Percentiles rank a stretch among this genome's conserved stretches.
Conservation (phyloP, 2,113 vertebrate species). For the Seriola quinqueradiata region DNA sequence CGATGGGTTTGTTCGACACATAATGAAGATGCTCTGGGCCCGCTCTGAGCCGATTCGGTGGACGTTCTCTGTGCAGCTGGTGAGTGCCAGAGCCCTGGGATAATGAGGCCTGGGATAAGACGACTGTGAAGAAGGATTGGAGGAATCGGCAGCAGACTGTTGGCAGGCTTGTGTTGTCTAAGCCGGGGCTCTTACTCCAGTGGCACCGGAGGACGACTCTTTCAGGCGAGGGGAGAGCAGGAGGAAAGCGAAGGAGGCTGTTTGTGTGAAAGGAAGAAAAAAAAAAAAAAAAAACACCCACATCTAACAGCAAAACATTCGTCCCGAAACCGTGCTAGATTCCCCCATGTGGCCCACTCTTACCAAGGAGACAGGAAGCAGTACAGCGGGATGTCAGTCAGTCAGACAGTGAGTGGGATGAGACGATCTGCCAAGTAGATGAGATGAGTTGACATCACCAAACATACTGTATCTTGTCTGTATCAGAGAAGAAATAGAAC, state of each 20-base stretch:
- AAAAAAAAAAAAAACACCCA: conserved; percentile 39
- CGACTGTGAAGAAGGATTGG: conserved; percentile 59
- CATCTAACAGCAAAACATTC: conserved; percentile 34
- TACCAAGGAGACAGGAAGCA: conserved; percentile 45
- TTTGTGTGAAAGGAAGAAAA: conserved; percentile 35
- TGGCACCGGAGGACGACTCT: conserved; percentile 45
- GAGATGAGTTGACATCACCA: conserved; percentile 52
- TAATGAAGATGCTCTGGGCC: conserved; percentile 50
- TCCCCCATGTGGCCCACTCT: conserved; percentile 33
- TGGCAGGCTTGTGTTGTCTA: conserved; percentile 68
- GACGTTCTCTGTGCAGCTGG: conserved; percentile 48
- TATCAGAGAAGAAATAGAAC: conserved; percentile 46
- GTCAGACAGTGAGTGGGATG: conserved; percentile 61
- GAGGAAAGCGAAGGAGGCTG: conserved; percentile 2
- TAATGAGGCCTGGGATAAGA: conserved; percentile 70
- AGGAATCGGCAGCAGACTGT: conserved; percentile 64
- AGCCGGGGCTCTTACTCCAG: conserved; percentile 53
- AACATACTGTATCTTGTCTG: conserved; percentile 54
- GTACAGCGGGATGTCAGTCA: conserved; percentile 58
- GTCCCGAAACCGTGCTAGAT: conserved; percentile 26
- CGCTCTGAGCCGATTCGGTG: conserved; percentile 42
- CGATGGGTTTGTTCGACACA: conserved; percentile 40
- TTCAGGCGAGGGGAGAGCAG: conserved; percentile 17
- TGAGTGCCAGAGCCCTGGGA: conserved; percentile 60
- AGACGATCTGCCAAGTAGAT: conserved; percentile 52